Base-by-base conservation (phyloP, 1,140 invertebrate species). In the Maconellicoccus hirsutus region DNA sequence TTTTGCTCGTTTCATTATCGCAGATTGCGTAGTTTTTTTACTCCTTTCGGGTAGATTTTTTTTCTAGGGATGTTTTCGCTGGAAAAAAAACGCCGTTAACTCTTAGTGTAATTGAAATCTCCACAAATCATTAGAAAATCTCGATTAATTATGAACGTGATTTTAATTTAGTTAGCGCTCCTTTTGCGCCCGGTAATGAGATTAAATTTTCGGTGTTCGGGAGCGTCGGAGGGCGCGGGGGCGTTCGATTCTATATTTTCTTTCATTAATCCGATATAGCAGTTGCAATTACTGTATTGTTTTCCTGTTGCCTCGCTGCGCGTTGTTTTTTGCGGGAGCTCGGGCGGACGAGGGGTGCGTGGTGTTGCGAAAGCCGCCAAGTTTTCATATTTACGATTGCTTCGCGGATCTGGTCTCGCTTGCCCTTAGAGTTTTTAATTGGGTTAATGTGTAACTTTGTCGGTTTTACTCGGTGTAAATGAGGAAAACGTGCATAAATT, bases 371-470 rank as follows among this genome's bases (percentile, higher is more conserved):
- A 33, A 33, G 29, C 29, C 29, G 42, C 42, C 2, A 52, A 52
- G 12, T 52, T 52, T 52, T 52, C n/a, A 52, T 52, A 52, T 52
- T 52, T 52, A 52, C 42, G 42, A 52, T 52, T 52, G 42, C 42
- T 52, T 19, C 12, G 6, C n/a, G 42, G n/a, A 52, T 16, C 42
- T 52, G n/a, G 12, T 16, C 6, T 3, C n/a, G 42, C 42, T 52
- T 16, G 42, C 16, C 42, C n/a, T 16, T 14, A 8, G n/a, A 52
- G 42, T 52, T 52, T 52, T 52, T 52, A 52, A 52, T 52, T 52
- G 42, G 42, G 42, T 52, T 52, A 52, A 52, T 52, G 42, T 52
- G 42, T 52, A 52, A 52, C 42, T 52, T 52, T 52, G 42, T 52
- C 42, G 42, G n/a, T 19, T 14, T 52, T 52, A 52, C 42, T 52